Conservation (phyloP, 2,797 vertebrate species). For the Hozukius guyotensis region DNA sequence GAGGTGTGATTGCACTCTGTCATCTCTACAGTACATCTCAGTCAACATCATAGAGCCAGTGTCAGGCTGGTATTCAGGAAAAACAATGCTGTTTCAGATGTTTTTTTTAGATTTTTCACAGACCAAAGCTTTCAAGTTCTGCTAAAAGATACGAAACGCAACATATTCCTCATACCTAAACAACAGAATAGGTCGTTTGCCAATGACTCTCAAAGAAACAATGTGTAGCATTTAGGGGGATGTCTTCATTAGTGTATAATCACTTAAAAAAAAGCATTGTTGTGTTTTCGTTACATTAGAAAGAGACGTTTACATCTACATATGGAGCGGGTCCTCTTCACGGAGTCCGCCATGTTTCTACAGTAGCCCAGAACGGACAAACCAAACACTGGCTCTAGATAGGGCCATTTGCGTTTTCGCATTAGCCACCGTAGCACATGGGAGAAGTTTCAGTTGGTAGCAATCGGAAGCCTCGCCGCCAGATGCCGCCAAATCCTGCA, state of each 20-base stretch:
- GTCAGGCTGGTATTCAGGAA: not conserved
- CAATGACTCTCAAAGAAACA: no score
- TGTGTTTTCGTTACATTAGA: not conserved
- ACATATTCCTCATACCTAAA: no score
- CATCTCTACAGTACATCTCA: not conserved
- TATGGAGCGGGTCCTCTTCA: not conserved
- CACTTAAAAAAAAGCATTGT: not conserved
- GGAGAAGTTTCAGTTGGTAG: not conserved
- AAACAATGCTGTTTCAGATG: not conserved
- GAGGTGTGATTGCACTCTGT: conserved; percentile 14
- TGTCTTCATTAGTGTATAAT: not conserved
- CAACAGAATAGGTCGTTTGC: no score
- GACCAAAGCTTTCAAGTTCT: not conserved
- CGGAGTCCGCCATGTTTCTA: not conserved
- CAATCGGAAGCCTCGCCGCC: not conserved
- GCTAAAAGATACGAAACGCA: not conserved
- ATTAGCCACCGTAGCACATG: not conserved
- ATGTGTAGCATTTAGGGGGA: no score
- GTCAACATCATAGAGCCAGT: not conserved
- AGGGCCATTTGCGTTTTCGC: not conserved
- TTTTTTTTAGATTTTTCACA: not conserved
- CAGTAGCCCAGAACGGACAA: not conserved
- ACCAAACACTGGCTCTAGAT: not conserved
- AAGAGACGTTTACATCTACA: not conserved
- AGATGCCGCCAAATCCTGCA: not conserved